These are phyloP conservation scores for Drosophila sp. DNA, from an alignment of 1,140 invertebrate genomes.

Conservation along the genomic window DNA sequence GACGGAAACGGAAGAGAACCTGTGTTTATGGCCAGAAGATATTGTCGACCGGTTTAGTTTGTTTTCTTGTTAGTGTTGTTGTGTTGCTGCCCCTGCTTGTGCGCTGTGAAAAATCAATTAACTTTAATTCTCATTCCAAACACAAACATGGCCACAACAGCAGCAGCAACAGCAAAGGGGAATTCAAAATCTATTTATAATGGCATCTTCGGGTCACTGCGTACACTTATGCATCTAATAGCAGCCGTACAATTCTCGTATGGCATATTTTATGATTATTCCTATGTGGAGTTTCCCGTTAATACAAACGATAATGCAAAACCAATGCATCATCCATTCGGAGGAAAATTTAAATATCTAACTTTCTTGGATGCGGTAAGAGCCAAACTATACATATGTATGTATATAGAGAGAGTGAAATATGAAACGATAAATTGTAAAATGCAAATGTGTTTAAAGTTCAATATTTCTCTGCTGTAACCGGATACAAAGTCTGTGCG, in stretches of 20 bases:
- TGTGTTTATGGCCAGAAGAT: too few species aligned
- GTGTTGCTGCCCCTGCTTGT: conserved; percentile 12
- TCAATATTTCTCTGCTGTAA: conserved; percentile 4
- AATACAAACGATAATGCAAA: conserved; percentile 70
- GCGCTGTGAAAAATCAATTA: conserved; percentile 66
- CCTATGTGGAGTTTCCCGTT: conserved; percentile 86
- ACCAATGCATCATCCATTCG: conserved; percentile 83
- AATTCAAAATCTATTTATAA: conserved; percentile 73
- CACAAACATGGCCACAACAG: conserved; percentile 38
- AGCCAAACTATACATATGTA: too few species aligned
- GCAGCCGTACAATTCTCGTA: conserved; percentile 88
- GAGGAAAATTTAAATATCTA: conserved; percentile 93
- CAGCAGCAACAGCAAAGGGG: conserved; percentile 30
- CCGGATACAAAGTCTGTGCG: not conserved
- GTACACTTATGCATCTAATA: conserved; percentile 86
- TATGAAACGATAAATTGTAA: not conserved
- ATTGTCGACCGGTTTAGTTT: conserved; percentile 24
- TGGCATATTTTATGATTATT: conserved; percentile 90
- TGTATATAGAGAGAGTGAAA: not conserved
- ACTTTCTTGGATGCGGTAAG: conserved; percentile 93
- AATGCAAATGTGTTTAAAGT: conserved; percentile 29
- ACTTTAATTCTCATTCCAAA: conserved; percentile 19
- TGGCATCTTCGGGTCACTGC: conserved; percentile 77
- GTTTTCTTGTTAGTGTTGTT: conserved; percentile 25
- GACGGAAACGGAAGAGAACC: too few species aligned